phyloP scores from a whole-genome alignment of 2,888 invertebrate genomes.

The Harpalus rubripes region DNA sequence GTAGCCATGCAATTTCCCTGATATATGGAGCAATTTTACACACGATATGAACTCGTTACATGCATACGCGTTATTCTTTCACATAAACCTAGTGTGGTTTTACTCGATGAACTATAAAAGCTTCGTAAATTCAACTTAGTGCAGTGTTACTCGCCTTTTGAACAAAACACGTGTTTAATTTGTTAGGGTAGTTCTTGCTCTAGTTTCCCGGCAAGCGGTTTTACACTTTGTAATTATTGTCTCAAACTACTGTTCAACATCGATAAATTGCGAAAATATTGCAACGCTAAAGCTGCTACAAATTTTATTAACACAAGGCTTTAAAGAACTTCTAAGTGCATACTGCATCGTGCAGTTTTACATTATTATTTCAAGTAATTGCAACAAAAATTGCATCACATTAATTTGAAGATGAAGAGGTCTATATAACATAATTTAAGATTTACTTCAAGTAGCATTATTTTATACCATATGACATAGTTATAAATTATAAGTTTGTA shows the following conservation, averaged over 20 bases:
- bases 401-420: too few relatives aligned
- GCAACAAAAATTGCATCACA: too few relatives aligned
- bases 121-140: constrained; percentile 29
- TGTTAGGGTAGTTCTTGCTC: constrained; percentile 23
- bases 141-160: constrained; percentile 5
- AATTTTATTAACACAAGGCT: not conserved
- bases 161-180: constrained; percentile 48
- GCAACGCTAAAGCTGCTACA: not conserved
- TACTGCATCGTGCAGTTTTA: not conserved
- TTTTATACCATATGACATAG: too few relatives aligned
- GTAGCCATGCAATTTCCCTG: constrained; percentile 62
- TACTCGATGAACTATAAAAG: constrained; percentile 37
- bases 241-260: constrained; percentile 22
- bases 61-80: constrained; percentile 55
- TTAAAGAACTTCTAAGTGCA: constrained; percentile 1
- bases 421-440: too few relatives aligned
- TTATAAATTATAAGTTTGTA: too few relatives aligned
- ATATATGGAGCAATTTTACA: constrained; percentile 59
- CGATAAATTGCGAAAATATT: constrained; percentile 27
- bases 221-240: constrained; percentile 35
- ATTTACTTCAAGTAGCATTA: too few relatives aligned
- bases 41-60: constrained; percentile 63
- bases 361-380: not conserved
- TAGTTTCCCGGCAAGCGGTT: not conserved
- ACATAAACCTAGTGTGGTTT: constrained; percentile 20